phyloP scores from a whole-genome alignment of 2,113 vertebrate genomes.

The Leptodactylus fuscus region DNA sequence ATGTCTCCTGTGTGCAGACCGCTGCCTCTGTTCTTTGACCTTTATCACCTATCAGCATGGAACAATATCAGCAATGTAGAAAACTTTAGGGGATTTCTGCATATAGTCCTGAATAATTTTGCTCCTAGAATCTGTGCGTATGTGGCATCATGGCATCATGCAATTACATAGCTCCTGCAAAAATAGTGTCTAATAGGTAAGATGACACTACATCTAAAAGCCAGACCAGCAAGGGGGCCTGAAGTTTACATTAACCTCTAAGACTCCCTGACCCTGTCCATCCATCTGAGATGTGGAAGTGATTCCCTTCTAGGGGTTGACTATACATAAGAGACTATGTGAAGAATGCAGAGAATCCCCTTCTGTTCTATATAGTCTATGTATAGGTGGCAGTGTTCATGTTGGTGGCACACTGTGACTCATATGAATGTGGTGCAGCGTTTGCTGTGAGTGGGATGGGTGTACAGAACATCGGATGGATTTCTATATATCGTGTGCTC shows the following conservation, averaged over 20 bases:
- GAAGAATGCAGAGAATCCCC: conserved; percentile 4
- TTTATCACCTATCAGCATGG: too few species aligned
- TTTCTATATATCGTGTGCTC: neutral
- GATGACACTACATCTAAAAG: neutral
- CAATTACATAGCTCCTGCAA: too few species aligned
- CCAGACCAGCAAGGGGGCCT: neutral
- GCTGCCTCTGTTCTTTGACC: too few species aligned
- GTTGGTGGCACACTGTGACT: neutral
- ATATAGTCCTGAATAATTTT: too few species aligned
- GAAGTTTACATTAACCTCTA: neutral
- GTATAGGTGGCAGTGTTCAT: neutral
- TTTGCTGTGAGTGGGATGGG: neutral
- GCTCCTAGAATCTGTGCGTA: too few species aligned
- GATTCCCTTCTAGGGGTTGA: neutral
- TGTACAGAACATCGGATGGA: too few species aligned
- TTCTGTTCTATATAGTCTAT: neutral
- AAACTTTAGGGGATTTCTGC: too few species aligned
- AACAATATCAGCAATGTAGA: too few species aligned
- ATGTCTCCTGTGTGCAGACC: too few species aligned
- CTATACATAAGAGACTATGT: neutral
- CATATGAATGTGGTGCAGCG: neutral
- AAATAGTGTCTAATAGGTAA: neutral
- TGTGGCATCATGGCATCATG: too few species aligned
- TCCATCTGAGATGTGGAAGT: neutral
- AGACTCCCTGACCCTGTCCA: neutral